phyloP scores from a whole-genome alignment of 1,140 invertebrate species.

The Drosophila sulfurigaster region DNA sequence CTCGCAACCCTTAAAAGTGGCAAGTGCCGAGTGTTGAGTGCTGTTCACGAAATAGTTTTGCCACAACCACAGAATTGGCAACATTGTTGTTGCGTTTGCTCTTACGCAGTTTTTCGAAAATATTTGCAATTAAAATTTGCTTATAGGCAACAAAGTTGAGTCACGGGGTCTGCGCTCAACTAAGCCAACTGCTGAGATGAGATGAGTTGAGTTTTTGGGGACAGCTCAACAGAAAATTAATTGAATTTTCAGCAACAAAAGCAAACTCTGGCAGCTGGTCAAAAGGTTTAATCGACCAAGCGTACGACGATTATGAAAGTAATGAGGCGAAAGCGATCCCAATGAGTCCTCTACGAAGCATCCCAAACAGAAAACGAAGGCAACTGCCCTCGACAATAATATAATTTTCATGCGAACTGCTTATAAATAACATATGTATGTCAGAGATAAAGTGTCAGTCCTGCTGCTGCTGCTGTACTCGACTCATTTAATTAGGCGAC shows the following conservation, averaged over 20 bases:
- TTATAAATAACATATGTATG: not conserved
- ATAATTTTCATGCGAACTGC: not conserved
- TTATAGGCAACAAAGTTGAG: conserved; percentile 43
- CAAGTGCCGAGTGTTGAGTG: conserved; percentile 17
- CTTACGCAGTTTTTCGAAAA: conserved; percentile 40
- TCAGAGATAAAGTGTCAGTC: not conserved
- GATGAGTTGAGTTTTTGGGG: not conserved
- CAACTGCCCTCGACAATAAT: not conserved
- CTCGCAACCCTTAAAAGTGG: conserved; percentile 26
- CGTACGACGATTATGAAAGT: conserved; percentile 30
- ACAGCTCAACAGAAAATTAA: conserved; percentile 21
- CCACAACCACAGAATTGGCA: conserved; percentile 35
- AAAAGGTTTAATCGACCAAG: conserved; percentile 21
- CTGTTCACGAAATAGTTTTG: conserved; percentile 45
- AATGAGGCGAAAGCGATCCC: conserved; percentile 22
- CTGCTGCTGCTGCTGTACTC: not conserved
- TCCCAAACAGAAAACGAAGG: not conserved
- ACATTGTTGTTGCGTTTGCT: conserved; percentile 28
- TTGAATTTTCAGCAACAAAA: conserved; percentile 38
- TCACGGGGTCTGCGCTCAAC: not conserved
- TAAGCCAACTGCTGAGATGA: not conserved
- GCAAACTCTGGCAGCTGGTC: conserved; percentile 10
- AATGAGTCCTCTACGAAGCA: not conserved
- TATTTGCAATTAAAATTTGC: conserved; percentile 56
- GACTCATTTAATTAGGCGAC: conserved; percentile 32